phyloP scores from a whole-genome alignment of 2,888 invertebrate species.

The Capitulum mitella region DNA sequence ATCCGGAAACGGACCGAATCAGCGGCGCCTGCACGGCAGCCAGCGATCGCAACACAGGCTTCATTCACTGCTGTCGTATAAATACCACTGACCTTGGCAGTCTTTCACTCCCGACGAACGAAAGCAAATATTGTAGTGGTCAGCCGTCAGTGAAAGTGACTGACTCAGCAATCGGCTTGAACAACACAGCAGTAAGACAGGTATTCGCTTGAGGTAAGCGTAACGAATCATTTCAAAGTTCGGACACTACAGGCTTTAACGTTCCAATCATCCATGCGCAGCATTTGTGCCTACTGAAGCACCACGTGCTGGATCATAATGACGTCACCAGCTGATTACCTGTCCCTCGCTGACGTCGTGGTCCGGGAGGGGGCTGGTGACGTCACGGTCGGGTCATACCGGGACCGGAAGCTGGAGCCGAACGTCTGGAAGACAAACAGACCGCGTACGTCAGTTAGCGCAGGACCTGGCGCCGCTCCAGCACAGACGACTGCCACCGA shows the following conservation, averaged over 20 bases:
- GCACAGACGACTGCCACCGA: background rate
- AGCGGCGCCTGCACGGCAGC: background rate
- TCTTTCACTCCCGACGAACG: background rate
- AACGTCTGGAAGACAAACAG: background rate
- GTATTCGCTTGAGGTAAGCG: background rate
- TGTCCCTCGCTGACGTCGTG: background rate
- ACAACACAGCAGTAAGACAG: background rate
- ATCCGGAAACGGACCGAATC: background rate
- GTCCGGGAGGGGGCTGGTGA: background rate
- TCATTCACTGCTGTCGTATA: background rate
- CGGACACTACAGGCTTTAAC: background rate
- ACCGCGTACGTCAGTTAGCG: background rate
- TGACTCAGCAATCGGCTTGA: too few species aligned
- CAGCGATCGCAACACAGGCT: background rate
- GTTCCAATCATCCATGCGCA: background rate
- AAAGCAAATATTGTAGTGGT: too few species aligned
- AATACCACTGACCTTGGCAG: background rate
- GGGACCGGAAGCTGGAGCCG: constrained; percentile 13
- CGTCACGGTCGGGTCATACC: background rate
- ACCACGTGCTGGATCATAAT: too few species aligned
- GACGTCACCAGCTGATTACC: background rate
- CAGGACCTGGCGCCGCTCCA: too few species aligned
- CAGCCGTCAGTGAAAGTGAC: too few species aligned
- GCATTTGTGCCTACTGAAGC: background rate
- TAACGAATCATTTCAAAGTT: too few species aligned